Conservation (phyloP, 2,113 vertebrate species). For the Indicator indicator region DNA sequence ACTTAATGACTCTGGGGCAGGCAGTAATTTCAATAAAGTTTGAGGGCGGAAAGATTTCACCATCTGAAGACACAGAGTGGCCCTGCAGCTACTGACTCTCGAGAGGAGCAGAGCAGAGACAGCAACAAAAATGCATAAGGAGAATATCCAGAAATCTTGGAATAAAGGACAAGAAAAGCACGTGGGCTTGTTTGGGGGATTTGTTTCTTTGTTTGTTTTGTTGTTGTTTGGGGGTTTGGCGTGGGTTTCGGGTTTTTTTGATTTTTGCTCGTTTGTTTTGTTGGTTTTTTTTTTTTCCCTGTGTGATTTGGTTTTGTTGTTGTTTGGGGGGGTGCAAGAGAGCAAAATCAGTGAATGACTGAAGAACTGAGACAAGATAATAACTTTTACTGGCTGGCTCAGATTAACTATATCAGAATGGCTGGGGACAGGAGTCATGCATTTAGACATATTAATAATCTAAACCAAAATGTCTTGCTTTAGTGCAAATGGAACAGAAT, state of each 20-base stretch:
- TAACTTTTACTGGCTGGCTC: not conserved
- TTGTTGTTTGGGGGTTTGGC: too few species aligned
- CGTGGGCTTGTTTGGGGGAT: too few species aligned
- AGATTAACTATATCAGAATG: not conserved
- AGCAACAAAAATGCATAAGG: not conserved
- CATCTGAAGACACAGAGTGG: not conserved
- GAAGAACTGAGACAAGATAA: not conserved
- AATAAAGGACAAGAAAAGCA: not conserved
- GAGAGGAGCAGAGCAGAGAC: not conserved
- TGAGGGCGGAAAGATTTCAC: not conserved
- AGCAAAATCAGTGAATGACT: not conserved
- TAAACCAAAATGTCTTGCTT: not conserved
- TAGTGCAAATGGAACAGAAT: not conserved
- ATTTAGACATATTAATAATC: not conserved
- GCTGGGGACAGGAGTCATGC: not conserved
- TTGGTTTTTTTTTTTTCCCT: too few species aligned
- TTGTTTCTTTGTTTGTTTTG: too few species aligned
- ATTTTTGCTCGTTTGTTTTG: too few species aligned
- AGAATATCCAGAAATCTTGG: not conserved
- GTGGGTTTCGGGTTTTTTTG: too few species aligned
- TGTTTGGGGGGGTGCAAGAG: not conserved
- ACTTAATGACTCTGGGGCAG: not conserved
- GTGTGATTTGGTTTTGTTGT: too few species aligned
- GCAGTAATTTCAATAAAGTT: not conserved
- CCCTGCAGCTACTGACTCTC: not conserved